phyloP scores from a whole-genome alignment of 2,113 vertebrate genomes.

The Austrofundulus limnaeus region DNA sequence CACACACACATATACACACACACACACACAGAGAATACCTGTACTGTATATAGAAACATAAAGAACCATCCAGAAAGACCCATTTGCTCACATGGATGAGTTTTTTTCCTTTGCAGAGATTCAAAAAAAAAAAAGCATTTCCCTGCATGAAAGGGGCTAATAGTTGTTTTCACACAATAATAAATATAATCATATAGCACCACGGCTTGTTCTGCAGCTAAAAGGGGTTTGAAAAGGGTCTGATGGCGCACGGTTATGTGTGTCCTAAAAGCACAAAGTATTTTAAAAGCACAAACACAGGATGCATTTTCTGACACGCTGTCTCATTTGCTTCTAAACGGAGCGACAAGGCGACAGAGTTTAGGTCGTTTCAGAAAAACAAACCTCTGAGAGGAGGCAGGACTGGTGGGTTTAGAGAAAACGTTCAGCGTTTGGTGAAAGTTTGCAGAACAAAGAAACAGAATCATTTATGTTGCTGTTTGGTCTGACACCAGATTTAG shows the following conservation, averaged over 20 bases:
- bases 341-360: neutral
- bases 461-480: no score
- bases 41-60: neutral
- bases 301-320: neutral
- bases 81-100: constrained; percentile 18
- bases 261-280: no score
- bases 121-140: neutral
- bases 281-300: neutral
- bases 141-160: neutral
- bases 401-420: neutral
- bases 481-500: neutral
- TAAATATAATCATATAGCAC: neutral
- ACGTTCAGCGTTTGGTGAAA: neutral
- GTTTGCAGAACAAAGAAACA: neutral
- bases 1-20: neutral
- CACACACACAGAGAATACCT: neutral
- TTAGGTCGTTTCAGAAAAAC: neutral
- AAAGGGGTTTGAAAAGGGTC: neutral
- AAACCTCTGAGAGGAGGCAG: neutral
- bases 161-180: neutral
- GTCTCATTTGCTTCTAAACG: neutral
- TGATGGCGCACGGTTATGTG: no score
- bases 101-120: neutral
- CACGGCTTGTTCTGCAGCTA: neutral
- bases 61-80: constrained; percentile 14